phyloP scores from a whole-genome alignment of 1,140 invertebrate genomes.

The Papilio machaon region DNA sequence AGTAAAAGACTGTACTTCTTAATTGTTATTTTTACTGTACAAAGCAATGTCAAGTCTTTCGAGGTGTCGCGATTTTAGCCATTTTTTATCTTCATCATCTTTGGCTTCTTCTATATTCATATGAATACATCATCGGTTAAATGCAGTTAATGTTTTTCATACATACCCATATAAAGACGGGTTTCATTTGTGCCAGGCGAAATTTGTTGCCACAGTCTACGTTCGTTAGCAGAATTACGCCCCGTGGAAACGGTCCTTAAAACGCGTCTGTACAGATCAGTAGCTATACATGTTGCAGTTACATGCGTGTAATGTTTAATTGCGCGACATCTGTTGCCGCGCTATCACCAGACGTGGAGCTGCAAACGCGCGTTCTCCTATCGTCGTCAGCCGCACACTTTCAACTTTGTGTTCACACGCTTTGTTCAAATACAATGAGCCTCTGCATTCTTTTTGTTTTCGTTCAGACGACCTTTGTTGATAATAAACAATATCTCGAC shows the following conservation, averaged over 20 bases:
- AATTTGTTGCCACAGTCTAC: not conserved
- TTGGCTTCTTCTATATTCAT: no score
- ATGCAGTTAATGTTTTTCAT: not conserved
- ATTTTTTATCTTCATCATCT: no score
- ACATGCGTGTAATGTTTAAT: conserved; percentile 21
- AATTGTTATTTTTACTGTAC: not conserved
- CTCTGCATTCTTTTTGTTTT: conserved; percentile 79
- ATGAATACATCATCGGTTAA: no score
- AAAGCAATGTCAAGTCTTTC: not conserved
- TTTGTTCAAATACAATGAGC: conserved; percentile 77
- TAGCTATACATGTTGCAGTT: not conserved
- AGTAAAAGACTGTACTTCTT: not conserved
- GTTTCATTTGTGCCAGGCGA: not conserved
- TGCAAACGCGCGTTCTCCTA: conserved; percentile 51
- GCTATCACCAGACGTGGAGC: conserved; percentile 36
- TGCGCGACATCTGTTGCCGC: conserved; percentile 19
- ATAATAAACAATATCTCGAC: conserved; percentile 79
- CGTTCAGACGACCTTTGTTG: conserved; percentile 79
- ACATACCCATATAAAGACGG: not conserved
- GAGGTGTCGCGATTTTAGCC: no score
- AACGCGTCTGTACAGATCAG: not conserved
- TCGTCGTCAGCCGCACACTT: conserved; percentile 68
- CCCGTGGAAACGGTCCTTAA: not conserved
- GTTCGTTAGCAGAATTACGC: not conserved
- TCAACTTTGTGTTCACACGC: conserved; percentile 74